Evolutionary conservation across 2,797 vertebrate genomes (phyloP).

Genomic region (Brachyalestes nurse): DNA sequence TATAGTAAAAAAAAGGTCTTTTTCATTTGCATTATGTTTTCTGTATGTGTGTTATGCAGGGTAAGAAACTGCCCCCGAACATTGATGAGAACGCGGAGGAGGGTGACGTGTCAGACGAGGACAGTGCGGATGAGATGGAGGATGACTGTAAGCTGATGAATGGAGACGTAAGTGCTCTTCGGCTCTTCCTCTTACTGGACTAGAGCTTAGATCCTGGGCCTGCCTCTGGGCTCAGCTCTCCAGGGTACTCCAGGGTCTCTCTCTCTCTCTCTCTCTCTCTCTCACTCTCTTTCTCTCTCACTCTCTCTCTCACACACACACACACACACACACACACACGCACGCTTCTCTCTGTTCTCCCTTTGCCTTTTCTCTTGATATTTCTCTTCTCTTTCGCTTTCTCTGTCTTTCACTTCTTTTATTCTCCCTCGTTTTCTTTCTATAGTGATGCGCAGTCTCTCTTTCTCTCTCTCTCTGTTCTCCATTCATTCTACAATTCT

Average conservation of each 20-base stretch:
- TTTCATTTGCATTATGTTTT: background rate
- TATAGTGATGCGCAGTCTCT: background rate
- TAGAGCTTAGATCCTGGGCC: background rate
- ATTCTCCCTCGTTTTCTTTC: background rate
- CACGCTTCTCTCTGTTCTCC: background rate
- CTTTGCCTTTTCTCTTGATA: background rate
- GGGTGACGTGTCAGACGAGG: conserved; percentile 96
- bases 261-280: too few species aligned
- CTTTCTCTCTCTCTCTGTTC: background rate
- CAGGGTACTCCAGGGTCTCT: background rate
- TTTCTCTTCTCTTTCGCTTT: background rate
- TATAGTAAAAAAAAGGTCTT: too few species aligned
- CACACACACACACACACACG: too few species aligned
- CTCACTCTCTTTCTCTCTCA: background rate
- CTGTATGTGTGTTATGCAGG: conserved; percentile 72
- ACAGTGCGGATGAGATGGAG: conserved; percentile 97
- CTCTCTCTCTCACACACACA: background rate
- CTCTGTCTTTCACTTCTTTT: background rate
- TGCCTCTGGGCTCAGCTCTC: conserved; percentile 8
- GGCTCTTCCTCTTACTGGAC: background rate
- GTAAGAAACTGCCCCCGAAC: conserved; percentile 93
- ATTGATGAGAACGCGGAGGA: conserved; percentile 94
- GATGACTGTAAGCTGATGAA: conserved; percentile 96
- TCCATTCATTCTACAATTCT: background rate
- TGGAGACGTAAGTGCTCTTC: conserved; percentile 87